A percentile compares a stretch with the other conserved stretches of the same genome.
These are phyloP conservation scores for Caranx melampygus DNA, from an alignment of 2,113 vertebrate genomes.

Conservation along the genomic window DNA sequence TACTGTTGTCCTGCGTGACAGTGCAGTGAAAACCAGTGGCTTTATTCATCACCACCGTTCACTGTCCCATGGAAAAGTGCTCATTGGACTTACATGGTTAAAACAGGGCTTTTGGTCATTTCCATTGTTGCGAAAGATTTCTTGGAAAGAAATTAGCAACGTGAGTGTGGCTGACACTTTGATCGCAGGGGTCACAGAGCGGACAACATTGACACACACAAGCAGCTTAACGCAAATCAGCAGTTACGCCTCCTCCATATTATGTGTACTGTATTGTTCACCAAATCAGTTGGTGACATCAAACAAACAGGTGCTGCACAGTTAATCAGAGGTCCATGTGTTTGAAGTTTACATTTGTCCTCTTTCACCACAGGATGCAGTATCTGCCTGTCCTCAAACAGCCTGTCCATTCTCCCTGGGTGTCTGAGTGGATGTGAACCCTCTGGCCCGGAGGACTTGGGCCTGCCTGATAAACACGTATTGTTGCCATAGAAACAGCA, in stretches of 20 bases:
- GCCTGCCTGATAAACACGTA: constrained; percentile 55
- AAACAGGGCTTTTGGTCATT: too few relatives aligned
- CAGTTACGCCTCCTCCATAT: neutral
- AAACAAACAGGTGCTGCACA: neutral
- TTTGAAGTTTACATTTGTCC: constrained; percentile 1
- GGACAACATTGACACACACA: too few relatives aligned
- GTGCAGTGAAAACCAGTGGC: too few relatives aligned
- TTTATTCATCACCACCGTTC: too few relatives aligned
- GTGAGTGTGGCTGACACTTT: neutral
- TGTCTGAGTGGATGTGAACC: constrained; percentile 48
- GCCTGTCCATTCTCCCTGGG: constrained; percentile 12
- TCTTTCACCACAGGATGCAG: constrained; percentile 2
- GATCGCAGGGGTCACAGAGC: neutral
- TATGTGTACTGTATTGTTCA: neutral
- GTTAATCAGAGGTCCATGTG: neutral
- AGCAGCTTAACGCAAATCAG: neutral
- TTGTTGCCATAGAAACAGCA: constrained; percentile 79
- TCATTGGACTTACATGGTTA: too few relatives aligned
- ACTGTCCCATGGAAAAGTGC: too few relatives aligned
- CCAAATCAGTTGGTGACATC: neutral
- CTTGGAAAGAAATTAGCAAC: too few relatives aligned
- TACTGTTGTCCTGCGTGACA: too few relatives aligned
- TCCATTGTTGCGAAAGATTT: too few relatives aligned
- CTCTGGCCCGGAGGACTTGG: constrained; percentile 35
- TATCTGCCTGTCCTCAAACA: constrained; percentile 34